Percentiles rank a stretch among this genome's conserved stretches.
Conservation (phyloP, 1,140 invertebrate species). For the Melitaea cinxia region DNA sequence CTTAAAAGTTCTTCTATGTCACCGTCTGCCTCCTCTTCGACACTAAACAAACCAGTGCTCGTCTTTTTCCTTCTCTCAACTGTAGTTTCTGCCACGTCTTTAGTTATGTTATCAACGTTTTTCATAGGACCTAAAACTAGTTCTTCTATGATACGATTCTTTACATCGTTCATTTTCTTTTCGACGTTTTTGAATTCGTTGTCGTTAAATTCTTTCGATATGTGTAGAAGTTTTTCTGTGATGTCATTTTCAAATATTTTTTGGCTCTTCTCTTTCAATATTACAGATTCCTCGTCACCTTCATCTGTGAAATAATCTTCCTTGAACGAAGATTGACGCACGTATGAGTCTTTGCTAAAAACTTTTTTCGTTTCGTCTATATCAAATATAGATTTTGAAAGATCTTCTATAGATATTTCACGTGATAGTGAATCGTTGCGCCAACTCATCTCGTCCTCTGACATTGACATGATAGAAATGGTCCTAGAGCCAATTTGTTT, state of each 20-base stretch:
- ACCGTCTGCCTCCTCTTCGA: conserved; percentile 82
- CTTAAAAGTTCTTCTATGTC: conserved; percentile 84
- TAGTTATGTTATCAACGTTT: conserved; percentile 60
- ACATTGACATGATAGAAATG: conserved; percentile 85
- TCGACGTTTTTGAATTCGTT: conserved; percentile 58
- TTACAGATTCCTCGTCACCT: conserved; percentile 70
- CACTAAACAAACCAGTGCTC: conserved; percentile 54
- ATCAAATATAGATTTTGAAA: conserved; percentile 75
- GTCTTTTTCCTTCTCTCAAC: conserved; percentile 64
- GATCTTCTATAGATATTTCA: conserved; percentile 83
- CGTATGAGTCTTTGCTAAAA: conserved; percentile 78
- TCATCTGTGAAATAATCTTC: conserved; percentile 73
- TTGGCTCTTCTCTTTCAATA: conserved; percentile 71
- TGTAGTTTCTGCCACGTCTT: conserved; percentile 67
- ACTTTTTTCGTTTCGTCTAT: conserved; percentile 76
- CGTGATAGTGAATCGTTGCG: conserved; percentile 82
- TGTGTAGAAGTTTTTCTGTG: conserved; percentile 79
- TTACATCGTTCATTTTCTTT: conserved; percentile 65
- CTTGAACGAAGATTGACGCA: conserved; percentile 75
- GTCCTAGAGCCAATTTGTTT: conserved; percentile 79
- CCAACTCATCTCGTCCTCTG: conserved; percentile 84
- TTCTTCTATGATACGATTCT: conserved; percentile 71
- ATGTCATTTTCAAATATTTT: conserved; percentile 81
- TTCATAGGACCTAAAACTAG: conserved; percentile 61
- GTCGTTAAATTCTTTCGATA: conserved; percentile 70